Evolutionary conservation across 1,140 invertebrate genomes (phyloP).

Genomic region (Drosophila nebulosa): DNA sequence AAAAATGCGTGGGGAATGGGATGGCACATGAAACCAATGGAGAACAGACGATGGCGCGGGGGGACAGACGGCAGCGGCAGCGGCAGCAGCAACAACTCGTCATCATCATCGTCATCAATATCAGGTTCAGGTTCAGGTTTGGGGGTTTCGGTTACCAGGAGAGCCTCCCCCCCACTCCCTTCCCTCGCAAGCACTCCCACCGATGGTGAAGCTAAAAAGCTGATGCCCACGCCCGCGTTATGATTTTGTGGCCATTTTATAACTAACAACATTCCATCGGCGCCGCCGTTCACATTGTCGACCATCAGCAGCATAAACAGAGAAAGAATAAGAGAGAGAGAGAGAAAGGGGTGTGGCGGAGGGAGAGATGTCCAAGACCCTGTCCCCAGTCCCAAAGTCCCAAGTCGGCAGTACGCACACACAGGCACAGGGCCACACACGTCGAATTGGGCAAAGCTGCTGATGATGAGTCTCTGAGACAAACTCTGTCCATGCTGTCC

Average conservation of each 20-base stretch:
- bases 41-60: constrained; percentile 15
- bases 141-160: constrained; percentile 40
- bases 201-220: background rate
- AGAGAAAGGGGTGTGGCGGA: background rate
- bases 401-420: constrained; percentile 12
- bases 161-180: background rate
- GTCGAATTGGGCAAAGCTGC: constrained; percentile 42
- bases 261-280: constrained; percentile 74
- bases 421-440: constrained; percentile 52
- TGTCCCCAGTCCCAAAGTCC: constrained; percentile 13
- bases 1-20: constrained; percentile 43
- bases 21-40: constrained; percentile 7
- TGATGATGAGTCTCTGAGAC: constrained; percentile 32
- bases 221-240: constrained; percentile 67
- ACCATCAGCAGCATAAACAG: constrained; percentile 5
- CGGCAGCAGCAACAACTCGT: constrained; percentile 44
- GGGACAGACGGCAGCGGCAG: constrained; percentile 19
- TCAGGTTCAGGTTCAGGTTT: constrained; percentile 57
- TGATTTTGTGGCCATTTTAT: constrained; percentile 79
- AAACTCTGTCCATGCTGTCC: constrained; percentile 3
- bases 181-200: background rate
- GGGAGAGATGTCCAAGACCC: background rate
- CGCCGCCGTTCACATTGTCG: constrained; percentile 25
- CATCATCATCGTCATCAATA: constrained; percentile 57
- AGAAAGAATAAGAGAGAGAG: background rate